Evolutionary conservation across 2,888 invertebrate species (phyloP).

Genomic region (Ypsolopha scabrella): DNA sequence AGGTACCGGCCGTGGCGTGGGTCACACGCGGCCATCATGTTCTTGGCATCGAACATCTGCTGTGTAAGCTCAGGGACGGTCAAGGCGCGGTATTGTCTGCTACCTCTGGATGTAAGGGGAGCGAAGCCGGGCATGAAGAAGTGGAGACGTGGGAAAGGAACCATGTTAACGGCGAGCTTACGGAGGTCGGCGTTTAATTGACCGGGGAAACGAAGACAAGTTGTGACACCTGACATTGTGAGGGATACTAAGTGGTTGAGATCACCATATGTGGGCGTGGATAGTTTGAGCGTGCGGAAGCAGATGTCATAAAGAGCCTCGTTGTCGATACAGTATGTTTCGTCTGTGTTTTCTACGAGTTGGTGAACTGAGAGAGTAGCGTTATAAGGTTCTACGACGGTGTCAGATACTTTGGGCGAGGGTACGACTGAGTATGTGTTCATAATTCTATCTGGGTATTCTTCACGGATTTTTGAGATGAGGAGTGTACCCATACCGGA

Average conservation of each 20-base stretch:
- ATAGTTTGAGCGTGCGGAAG: conserved; percentile 87
- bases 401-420: conserved; percentile 85
- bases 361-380: conserved; percentile 90
- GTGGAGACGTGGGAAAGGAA: conserved; percentile 79
- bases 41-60: conserved; percentile 95
- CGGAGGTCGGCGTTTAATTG: conserved; percentile 95
- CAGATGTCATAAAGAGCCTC: conserved; percentile 80
- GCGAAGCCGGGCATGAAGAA: conserved; percentile 94
- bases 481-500: conserved; percentile 77
- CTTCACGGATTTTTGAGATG: conserved; percentile 91
- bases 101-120: conserved; percentile 84
- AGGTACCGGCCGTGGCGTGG: conserved; percentile 92
- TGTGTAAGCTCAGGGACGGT: conserved; percentile 93
- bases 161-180: conserved; percentile 96
- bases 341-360: conserved; percentile 91
- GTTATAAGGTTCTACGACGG: conserved; percentile 80
- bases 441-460: conserved; percentile 92
- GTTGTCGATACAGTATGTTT: conserved; percentile 86
- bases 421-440: conserved; percentile 88
- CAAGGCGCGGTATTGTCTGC: conserved; percentile 90
- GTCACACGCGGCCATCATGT: conserved; percentile 98
- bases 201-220: conserved; percentile 88
- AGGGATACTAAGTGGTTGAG: conserved; percentile 90
- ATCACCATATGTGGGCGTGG: conserved; percentile 91
- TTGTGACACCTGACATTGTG: conserved; percentile 89